phyloP scores from a whole-genome alignment of 2,113 vertebrate species.

The Acrocephalus arundinaceus region DNA sequence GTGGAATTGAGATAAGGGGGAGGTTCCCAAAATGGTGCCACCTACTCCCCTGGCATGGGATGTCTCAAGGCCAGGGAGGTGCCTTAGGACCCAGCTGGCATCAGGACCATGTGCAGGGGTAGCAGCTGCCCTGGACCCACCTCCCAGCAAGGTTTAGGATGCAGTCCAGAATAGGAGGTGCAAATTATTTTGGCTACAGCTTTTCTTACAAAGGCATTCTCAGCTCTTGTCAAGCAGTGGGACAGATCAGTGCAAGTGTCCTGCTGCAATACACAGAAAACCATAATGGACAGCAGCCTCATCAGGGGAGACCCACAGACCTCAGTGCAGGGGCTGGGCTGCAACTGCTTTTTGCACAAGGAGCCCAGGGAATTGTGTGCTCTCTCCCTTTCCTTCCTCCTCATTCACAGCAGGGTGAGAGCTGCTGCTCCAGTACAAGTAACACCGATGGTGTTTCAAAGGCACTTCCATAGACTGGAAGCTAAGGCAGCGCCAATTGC shows the following conservation, averaged over 20 bases:
- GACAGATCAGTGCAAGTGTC: background rate
- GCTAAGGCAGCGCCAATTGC: background rate
- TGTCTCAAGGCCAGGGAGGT: background rate
- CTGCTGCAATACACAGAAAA: background rate
- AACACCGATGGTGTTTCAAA: accelerated
- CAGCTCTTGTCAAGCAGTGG: background rate
- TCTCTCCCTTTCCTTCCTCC: background rate
- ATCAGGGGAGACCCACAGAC: background rate
- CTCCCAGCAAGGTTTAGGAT: background rate
- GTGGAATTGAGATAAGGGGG: background rate
- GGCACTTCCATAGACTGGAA: background rate
- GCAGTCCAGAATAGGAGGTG: background rate
- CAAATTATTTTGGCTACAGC: background rate
- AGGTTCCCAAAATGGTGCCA: background rate
- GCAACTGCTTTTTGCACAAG: background rate
- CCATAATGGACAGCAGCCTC: background rate
- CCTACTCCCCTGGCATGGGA: background rate
- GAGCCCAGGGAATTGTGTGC: background rate
- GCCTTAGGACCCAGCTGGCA: background rate
- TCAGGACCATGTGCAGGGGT: background rate
- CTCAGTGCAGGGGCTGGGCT: background rate
- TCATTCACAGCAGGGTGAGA: background rate
- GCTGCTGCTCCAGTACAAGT: background rate
- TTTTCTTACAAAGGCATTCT: background rate
- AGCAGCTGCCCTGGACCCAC: background rate